Conservation (phyloP, 1,140 invertebrate genomes). For the Brachionus sp. region DNA sequence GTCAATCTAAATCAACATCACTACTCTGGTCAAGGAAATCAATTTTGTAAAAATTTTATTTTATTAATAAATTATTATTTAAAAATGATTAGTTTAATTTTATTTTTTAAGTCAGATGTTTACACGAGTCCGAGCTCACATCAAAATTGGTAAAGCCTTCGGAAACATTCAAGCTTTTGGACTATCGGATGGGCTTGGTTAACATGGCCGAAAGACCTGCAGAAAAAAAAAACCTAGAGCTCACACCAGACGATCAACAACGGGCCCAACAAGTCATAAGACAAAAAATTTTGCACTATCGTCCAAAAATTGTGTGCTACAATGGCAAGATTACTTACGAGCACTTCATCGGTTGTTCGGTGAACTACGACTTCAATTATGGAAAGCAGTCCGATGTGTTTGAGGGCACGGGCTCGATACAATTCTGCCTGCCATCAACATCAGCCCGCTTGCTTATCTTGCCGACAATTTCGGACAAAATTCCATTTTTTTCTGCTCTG, state of each 20-base stretch:
- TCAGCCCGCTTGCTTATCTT: conserved; percentile 90
- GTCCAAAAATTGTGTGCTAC: conserved; percentile 93
- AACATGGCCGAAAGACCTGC: conserved; percentile 31
- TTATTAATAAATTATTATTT: conserved; percentile 74
- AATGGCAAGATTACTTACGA: conserved; percentile 84
- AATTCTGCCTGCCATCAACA: conserved; percentile 96
- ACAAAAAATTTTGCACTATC: conserved; percentile 84
- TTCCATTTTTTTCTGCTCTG: conserved; percentile 88
- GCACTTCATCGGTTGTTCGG: conserved; percentile 62
- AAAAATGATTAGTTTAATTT: conserved; percentile 63
- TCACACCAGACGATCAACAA: conserved; percentile 82
- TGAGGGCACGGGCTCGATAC: conserved; percentile 87
- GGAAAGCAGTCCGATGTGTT: conserved; percentile 87
- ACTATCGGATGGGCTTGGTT: conserved; percentile 9
- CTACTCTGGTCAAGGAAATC: conserved; percentile 94
- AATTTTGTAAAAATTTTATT: conserved; percentile 75
- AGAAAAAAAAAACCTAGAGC: not conserved
- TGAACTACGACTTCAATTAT: conserved; percentile 93
- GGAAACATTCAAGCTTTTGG: not conserved
- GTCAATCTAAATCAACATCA: conserved; percentile 84
- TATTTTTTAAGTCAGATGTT: conserved; percentile 67
- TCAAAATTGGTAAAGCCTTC: not conserved
- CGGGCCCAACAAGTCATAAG: conserved; percentile 84
- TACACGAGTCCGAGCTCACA: conserved; percentile 29
- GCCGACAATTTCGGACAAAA: conserved; percentile 88